Evolutionary conservation across 2,113 vertebrate species (phyloP).

Genomic region (Chaetodon auriga): DNA sequence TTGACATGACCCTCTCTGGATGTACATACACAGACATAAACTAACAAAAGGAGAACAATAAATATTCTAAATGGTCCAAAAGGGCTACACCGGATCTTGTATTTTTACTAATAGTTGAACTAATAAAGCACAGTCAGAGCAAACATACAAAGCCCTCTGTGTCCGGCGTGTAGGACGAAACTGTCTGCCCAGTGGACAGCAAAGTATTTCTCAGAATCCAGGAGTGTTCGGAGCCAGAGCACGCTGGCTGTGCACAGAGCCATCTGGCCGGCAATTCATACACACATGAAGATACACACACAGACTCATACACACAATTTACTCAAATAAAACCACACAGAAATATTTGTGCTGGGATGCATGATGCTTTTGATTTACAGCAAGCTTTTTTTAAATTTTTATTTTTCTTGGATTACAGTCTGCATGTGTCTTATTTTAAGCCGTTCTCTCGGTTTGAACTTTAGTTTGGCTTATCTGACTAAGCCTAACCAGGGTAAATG

Average conservation of each 20-base stretch:
- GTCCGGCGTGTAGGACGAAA: not conserved
- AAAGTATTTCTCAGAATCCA: constrained; percentile 45
- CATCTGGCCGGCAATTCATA: constrained; percentile 38
- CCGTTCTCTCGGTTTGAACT: not conserved
- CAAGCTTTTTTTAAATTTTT: not conserved
- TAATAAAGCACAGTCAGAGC: constrained; percentile 21
- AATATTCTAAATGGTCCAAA: not conserved
- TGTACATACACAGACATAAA: constrained; percentile 10
- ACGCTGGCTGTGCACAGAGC: constrained; percentile 30
- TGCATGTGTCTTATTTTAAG: not conserved
- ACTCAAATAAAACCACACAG: constrained; percentile 1
- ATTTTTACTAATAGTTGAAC: constrained; percentile 27
- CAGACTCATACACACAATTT: constrained; percentile 2
- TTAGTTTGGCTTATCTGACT: not conserved
- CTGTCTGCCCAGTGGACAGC: constrained; percentile 24
- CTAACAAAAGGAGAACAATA: not conserved
- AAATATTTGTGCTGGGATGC: not conserved
- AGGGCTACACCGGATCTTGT: not conserved
- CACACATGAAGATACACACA: not conserved
- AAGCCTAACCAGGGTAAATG: not conserved
- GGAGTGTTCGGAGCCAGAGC: constrained; percentile 53
- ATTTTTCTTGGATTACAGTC: not conserved
- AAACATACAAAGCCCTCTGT: constrained; percentile 29
- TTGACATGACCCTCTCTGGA: not conserved
- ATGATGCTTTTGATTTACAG: not conserved